These are phyloP conservation scores for Rhodinocichla rosea DNA, from an alignment of 2,113 vertebrate species.

Conservation along the genomic window DNA sequence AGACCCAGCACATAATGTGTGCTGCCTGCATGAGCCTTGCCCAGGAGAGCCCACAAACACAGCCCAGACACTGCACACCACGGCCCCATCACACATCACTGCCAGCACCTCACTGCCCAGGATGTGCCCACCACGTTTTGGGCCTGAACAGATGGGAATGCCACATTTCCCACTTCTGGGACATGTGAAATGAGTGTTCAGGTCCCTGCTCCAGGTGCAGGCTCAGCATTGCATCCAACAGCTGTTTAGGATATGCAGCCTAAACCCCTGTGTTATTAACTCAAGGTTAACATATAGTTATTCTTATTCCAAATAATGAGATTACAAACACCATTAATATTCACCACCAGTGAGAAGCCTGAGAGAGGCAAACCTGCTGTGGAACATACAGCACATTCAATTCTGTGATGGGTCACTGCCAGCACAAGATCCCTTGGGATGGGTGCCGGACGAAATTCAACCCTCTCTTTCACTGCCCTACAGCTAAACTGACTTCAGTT, in stretches of 20 bases:
- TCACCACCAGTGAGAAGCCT: neutral
- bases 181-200: neutral
- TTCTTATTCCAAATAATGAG: neutral
- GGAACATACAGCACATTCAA: neutral
- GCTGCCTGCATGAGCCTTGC: rapidly evolving
- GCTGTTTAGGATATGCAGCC: neutral
- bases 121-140: rapidly evolving
- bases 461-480: neutral
- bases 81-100: rapidly evolving
- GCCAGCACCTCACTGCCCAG: neutral
- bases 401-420: neutral
- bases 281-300: neutral
- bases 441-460: neutral
- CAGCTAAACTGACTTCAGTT: neutral
- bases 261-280: neutral
- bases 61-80: neutral
- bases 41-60: rapidly evolving
- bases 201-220: neutral
- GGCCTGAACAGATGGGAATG: neutral
- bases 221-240: neutral
- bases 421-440: neutral
- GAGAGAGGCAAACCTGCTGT: rapidly evolving
- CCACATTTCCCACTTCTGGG: neutral
- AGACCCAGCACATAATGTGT: rapidly evolving
- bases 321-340: neutral